Evolutionary conservation across 2,113 vertebrate species (phyloP), one percentile per base, ranked within the genome.

Genomic region (Trinectes maculatus): DNA sequence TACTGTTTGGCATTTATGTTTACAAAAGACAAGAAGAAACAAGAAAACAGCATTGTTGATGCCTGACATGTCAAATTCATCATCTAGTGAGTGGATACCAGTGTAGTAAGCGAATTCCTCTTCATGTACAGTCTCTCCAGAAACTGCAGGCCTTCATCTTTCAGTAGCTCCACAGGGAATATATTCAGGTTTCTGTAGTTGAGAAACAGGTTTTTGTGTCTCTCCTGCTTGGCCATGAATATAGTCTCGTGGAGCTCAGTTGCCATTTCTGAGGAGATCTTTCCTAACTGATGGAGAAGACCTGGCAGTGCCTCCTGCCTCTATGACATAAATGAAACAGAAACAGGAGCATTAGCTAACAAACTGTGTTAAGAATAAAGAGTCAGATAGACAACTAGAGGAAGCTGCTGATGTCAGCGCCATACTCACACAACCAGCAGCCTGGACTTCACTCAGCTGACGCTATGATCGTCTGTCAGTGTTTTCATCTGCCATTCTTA

Each of bases 61-160:
- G 22, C 25, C 4, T 60, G 29, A 40, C 19, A n/a, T 1, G 10
- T n/a, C 1, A 6, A 13, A 33, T 2, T 1, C 34, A 26, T 11
- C 0, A 4, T 10, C 10, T 4, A 31, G 16, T 16, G 39, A 8
- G 26, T 54, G 4, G 9, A 15, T 96, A 99, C 98, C 95, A 99
- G 89, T 19, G 94, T 94, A 4, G 95, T 99, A 60, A 99, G 93
- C 0, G 94, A 98, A 89, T 99, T 99, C 84, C 94, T 95, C 91
- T 98, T 99, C 97, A 99, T 97, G 79, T 98, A 99, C 29, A 99
- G 94, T 75, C 96, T 94, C 90, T 99, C 96, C 87, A 99, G 70
- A 88, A 95, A 95, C 85, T 96, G 96, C 59, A 98, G 91, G 10
- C 96, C 98, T 74, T 96, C 97, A 83, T 95, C 97, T 52, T 94